Percentiles rank a stretch among this genome's conserved stretches.
These are phyloP conservation scores for Pomatostomus ruficeps DNA, from an alignment of 2,113 vertebrate species.

Conservation along the genomic window DNA sequence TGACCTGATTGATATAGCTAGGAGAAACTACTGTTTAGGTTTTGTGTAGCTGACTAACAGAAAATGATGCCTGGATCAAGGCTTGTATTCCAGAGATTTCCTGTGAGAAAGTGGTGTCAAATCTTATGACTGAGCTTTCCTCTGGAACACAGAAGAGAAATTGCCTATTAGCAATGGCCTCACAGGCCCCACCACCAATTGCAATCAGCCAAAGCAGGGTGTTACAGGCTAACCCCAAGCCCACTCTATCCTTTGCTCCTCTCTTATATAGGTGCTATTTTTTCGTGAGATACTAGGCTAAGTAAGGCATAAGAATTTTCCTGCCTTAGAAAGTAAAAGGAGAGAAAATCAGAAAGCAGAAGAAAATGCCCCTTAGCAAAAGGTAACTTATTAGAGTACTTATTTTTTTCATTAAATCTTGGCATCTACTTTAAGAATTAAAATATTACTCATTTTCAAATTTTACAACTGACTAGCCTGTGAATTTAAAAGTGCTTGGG, in stretches of 20 bases:
- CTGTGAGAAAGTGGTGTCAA: not conserved
- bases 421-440: constrained; percentile 39
- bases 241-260: not conserved
- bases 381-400: not conserved
- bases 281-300: not conserved
- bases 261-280: not conserved
- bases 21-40: not conserved
- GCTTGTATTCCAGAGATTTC: not conserved
- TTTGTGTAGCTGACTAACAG: not conserved
- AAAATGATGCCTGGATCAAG: not conserved
- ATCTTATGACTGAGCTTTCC: not conserved
- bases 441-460: constrained; percentile 33
- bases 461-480: constrained; percentile 34
- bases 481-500: constrained; percentile 53
- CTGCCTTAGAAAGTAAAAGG: not conserved
- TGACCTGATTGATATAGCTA: not conserved
- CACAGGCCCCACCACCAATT: not conserved
- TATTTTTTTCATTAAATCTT: constrained; percentile 27
- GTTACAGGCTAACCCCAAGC: not conserved
- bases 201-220: not conserved
- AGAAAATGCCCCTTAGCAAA: not conserved
- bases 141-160: not conserved
- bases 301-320: not conserved
- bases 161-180: not conserved
- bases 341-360: constrained; percentile 18